Conservation (phyloP, 2,113 vertebrate genomes). For the Scomber japonicus region DNA sequence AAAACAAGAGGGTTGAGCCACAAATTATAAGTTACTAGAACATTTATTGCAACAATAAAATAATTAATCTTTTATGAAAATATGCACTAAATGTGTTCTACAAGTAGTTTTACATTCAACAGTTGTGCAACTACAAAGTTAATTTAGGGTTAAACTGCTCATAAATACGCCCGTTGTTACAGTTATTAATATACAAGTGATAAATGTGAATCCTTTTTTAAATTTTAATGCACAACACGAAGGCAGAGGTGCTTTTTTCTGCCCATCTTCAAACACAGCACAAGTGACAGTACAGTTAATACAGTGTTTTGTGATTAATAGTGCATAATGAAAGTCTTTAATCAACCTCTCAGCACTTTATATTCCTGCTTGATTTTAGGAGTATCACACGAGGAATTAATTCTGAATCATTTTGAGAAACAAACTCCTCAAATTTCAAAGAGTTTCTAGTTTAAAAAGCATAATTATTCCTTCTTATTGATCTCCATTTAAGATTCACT, state of each 20-base stretch:
- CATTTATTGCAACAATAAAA: conserved; percentile 58
- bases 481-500: conserved; percentile 51
- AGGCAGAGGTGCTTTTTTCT: conserved; percentile 5
- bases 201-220: not conserved
- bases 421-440: not conserved
- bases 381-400: no score
- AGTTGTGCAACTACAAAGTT: not conserved
- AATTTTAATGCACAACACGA: not conserved
- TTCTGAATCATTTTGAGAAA: not conserved
- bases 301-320: no score
- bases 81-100: not conserved
- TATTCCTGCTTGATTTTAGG: no score
- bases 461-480: not conserved
- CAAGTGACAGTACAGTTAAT: no score
- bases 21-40: not conserved
- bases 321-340: no score
- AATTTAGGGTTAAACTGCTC: not conserved
- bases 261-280: no score
- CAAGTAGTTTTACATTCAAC: conserved; percentile 7
- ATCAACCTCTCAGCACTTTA: no score
- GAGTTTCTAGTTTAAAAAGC: no score
- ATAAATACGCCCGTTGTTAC: not conserved
- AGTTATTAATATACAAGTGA: not conserved
- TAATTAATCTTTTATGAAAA: conserved; percentile 31
- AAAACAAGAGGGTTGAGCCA: not conserved